phyloP scores from a whole-genome alignment of 53 echinoderm and acorn worm species.

The Stichopus horrens region DNA sequence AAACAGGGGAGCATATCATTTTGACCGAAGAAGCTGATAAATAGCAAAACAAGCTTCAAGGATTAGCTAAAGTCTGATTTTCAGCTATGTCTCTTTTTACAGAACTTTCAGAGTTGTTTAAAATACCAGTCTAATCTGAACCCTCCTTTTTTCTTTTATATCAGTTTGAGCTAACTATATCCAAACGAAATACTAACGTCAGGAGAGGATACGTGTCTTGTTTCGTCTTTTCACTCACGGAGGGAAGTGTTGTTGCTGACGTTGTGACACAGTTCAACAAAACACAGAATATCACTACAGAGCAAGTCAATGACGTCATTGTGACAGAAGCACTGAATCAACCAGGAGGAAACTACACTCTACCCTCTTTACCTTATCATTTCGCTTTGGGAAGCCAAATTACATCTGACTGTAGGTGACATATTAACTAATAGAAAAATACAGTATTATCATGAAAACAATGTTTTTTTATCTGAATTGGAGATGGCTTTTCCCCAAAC shows the following conservation, averaged over 20 bases:
- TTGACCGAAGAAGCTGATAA: too few relatives aligned
- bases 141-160: neutral
- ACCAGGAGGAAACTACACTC: conserved; percentile 5
- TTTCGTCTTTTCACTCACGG: conserved; percentile 9
- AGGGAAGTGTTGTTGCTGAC: conserved; percentile 12
- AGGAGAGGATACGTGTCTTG: conserved; percentile 6
- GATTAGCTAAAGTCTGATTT: too few relatives aligned
- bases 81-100: too few relatives aligned
- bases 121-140: too few relatives aligned
- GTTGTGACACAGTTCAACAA: conserved; percentile 7
- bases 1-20: too few relatives aligned
- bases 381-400: neutral
- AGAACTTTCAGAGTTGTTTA: too few relatives aligned
- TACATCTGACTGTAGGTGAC: neutral
- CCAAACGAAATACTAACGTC: conserved; percentile 15
- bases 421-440: neutral
- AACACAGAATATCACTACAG: neutral
- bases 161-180: neutral
- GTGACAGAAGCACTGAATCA: neutral
- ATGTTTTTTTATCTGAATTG: too few relatives aligned
- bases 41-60: too few relatives aligned
- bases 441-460: too few relatives aligned
- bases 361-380: neutral
- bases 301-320: conserved; percentile 11
- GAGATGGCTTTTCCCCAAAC: too few relatives aligned